Percentiles rank a stretch among this genome's conserved stretches.
These are phyloP conservation scores for Parnassius smintheus DNA, from an alignment of 2,888 invertebrate species.

Conservation along the genomic window DNA sequence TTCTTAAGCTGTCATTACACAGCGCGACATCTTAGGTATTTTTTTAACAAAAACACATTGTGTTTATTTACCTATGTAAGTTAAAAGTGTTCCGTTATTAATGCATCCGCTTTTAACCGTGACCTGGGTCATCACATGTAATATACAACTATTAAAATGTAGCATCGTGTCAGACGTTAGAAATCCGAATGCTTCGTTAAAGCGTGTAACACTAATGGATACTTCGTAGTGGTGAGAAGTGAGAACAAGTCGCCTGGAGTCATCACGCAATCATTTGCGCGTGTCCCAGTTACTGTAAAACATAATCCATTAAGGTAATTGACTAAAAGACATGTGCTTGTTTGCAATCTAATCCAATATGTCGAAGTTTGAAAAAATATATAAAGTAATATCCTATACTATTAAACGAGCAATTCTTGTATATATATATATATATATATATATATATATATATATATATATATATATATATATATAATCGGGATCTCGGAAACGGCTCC, in stretches of 20 bases:
- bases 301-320: slow-evolving; percentile 51
- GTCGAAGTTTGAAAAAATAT: no score
- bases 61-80: slow-evolving; percentile 1
- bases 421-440: no score
- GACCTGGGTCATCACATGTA: slow-evolving; percentile 21
- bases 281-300: slow-evolving; percentile 46
- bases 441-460: no score
- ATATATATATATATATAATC: no score
- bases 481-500: no score
- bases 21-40: no score
- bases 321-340: slow-evolving; percentile 25
- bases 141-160: slow-evolving; percentile 19
- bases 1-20: no score
- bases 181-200: slow-evolving; percentile 26
- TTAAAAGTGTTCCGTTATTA: slow-evolving; percentile 4
- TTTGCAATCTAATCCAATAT: slow-evolving; percentile 7
- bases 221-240: slow-evolving; percentile 36
- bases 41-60: no score
- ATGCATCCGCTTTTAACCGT: slow-evolving; percentile 9
- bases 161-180: slow-evolving; percentile 5
- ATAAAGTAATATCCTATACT: no score
- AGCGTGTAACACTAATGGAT: slow-evolving; percentile 39
- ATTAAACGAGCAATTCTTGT: no score
- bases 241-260: slow-evolving; percentile 44
- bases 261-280: slow-evolving; percentile 51